Evolutionary conservation across 2,113 vertebrate genomes (phyloP).

Genomic region (Hipposideros armiger): DNA sequence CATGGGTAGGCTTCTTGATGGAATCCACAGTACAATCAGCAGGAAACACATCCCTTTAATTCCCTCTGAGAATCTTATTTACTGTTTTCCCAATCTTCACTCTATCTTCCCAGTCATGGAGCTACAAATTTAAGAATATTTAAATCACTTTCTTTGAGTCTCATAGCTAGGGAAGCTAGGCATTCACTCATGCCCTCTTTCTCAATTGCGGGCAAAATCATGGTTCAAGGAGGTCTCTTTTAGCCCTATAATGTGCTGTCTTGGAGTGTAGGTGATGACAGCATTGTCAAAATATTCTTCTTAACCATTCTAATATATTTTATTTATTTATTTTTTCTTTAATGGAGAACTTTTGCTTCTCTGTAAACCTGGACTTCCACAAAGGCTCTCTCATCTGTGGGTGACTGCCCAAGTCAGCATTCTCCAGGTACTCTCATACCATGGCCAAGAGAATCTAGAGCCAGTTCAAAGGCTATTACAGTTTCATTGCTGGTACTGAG

Average conservation of each 20-base stretch:
- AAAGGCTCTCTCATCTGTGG: background rate
- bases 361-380: background rate
- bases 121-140: background rate
- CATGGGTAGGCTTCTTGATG: background rate
- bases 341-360: background rate
- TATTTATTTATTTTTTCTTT: background rate
- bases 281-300: background rate
- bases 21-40: background rate
- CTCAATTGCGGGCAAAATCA: background rate
- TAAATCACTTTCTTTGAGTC: background rate
- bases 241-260: background rate
- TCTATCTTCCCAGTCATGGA: background rate
- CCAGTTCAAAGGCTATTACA: background rate
- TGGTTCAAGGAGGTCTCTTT: background rate
- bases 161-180: background rate
- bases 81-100: background rate
- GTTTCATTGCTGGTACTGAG: background rate
- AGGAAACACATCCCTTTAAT: background rate
- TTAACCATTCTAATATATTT: background rate
- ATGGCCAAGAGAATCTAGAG: background rate
- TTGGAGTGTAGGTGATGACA: background rate
- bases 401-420: background rate
- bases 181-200: background rate
- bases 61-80: background rate
- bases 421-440: background rate